Evolutionary conservation across 2,797 vertebrate species (phyloP), one percentile per base, ranked within the genome.

Genomic region (Pseudomugil tenellus): DNA sequence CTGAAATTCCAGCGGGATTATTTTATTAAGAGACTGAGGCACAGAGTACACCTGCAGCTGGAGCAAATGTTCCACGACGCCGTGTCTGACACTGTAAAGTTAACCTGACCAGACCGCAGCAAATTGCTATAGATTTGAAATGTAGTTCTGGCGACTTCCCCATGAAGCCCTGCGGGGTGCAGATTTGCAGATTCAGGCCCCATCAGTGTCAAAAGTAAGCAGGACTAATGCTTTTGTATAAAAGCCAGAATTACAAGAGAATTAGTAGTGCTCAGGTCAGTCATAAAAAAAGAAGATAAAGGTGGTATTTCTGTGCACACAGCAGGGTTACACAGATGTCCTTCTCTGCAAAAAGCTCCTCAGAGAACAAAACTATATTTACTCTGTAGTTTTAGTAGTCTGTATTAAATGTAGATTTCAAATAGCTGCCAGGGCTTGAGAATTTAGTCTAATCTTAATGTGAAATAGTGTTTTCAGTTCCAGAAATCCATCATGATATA

Each of bases 1-100:
- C 75, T 85, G 31, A 84, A 87, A 90, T 90, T 92, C 89, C 89
- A 84, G 65, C 14, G 2, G 87, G 90, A 92, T 91, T 92, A 91
- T 84, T 86, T 86, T 57, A 90, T 90, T 86, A 88, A 77, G 54
- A 70, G 75, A 66, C 55, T 75, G 46, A 67, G 73, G 59, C 70
- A 60, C 39, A 23, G 21, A 60, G 55, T 81, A 4, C 66, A 63
- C 78, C 74, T 71, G 70, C 78, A 76, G 72, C 69, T 86, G 67
- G 70, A 82, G 61, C 68, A 84, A 87, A 83, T 72, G 52, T 74
- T 83, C 70, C 53, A 54, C 56, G 73, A 65, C 62, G n/a, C n/a
- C n/a, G n/a, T n/a, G n/a, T n/a, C n/a, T n/a, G n/a, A 58, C 8
- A 76, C 7, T 70, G 58, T 57, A 77, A 70, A 74, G 23, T 69